Evolutionary conservation across 2,888 invertebrate species (phyloP).

Genomic region (Lepeophtheirus nordmannii): DNA sequence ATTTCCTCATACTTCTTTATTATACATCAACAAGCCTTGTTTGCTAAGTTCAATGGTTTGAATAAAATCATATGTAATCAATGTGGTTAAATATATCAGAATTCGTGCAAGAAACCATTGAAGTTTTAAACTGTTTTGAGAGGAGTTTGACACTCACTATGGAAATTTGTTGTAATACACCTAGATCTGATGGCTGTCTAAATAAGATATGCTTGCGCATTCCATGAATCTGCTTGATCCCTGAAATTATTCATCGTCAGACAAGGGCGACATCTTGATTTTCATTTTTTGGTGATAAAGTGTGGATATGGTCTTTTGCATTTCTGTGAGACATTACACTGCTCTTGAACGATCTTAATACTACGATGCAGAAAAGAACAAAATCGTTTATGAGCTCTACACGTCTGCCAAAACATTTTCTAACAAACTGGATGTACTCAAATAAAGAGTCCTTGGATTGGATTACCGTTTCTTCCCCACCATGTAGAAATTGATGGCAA

Average conservation of each 20-base stretch:
- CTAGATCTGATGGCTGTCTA: not conserved
- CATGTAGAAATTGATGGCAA: not conserved
- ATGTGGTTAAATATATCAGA: not conserved
- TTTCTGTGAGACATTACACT: not conserved
- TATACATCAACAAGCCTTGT: not conserved
- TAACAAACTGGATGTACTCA: not conserved
- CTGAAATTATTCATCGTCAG: not conserved
- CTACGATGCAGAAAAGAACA: not conserved
- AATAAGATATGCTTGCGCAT: not conserved
- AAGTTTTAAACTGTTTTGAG: not conserved
- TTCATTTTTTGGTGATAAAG: not conserved
- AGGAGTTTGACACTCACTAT: slow-evolving; percentile 2
- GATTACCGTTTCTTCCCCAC: not conserved
- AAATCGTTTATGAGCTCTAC: not conserved
- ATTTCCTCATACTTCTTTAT: not conserved
- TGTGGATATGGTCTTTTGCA: not conserved
- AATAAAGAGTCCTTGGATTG: not conserved
- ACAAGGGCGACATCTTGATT: not conserved
- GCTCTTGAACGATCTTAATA: not conserved
- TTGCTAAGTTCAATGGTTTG: not conserved
- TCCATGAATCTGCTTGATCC: not conserved
- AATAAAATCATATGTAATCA: not conserved
- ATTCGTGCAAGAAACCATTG: not conserved
- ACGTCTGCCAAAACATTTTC: not conserved
- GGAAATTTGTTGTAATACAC: not conserved